phyloP scores from a whole-genome alignment of 2,888 invertebrate genomes.

The Drosophila falleni region DNA sequence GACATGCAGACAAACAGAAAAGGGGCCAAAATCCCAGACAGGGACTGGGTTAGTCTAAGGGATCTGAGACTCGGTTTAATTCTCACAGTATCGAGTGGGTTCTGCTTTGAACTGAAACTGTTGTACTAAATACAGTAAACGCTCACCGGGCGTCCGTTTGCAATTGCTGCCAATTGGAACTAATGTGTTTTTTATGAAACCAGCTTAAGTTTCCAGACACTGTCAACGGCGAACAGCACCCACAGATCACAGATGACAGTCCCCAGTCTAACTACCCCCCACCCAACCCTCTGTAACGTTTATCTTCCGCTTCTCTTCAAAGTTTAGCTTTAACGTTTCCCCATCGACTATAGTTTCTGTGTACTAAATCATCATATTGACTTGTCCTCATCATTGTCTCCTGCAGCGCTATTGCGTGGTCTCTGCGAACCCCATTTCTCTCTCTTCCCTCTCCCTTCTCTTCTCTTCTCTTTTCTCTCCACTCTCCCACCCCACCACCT shows the following conservation, averaged over 20 bases:
- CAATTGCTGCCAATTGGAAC: slow-evolving; percentile 82
- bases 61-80: slow-evolving; percentile 11
- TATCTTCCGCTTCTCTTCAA: neutral
- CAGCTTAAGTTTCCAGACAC: slow-evolving; percentile 65
- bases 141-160: slow-evolving; percentile 67
- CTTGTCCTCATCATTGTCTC: slow-evolving; percentile 59
- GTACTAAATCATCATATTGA: slow-evolving; percentile 79
- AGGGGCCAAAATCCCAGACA: slow-evolving; percentile 17
- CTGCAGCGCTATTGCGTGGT: slow-evolving; percentile 63
- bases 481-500: neutral
- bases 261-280: neutral
- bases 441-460: neutral
- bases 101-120: neutral
- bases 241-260: slow-evolving; percentile 15
- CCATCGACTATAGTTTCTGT: slow-evolving; percentile 54
- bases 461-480: neutral
- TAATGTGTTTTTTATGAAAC: slow-evolving; percentile 81
- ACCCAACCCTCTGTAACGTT: neutral
- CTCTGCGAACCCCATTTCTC: neutral
- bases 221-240: slow-evolving; percentile 55
- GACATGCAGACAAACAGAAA: slow-evolving; percentile 16
- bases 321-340: slow-evolving; percentile 27
- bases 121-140: slow-evolving; percentile 27
- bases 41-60: slow-evolving; percentile 7
- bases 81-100: slow-evolving; percentile 53